A percentile compares a stretch with the other conserved stretches of the same genome.
Evolutionary conservation across 2,113 vertebrate genomes (phyloP).

Genomic region (Oenanthe oenanthe): DNA sequence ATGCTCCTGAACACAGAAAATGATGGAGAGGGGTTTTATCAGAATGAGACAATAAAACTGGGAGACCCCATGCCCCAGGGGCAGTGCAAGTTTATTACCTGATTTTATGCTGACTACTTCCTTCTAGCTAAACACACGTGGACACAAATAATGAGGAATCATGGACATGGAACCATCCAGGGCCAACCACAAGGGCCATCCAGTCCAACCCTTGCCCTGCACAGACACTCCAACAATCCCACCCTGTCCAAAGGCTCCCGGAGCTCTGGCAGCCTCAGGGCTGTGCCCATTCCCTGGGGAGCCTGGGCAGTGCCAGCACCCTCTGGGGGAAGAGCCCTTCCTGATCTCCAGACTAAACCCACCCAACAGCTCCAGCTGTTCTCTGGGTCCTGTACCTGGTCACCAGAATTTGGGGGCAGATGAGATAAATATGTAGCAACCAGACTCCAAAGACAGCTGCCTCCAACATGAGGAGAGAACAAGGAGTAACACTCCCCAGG

Average conservation of each 20-base stretch:
- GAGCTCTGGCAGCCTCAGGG: not conserved
- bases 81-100: not conserved
- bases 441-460: not conserved
- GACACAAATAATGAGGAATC: not conserved
- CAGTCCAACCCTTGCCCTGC: accelerated
- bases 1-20: not conserved
- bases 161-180: not conserved
- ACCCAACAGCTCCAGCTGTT: accelerated
- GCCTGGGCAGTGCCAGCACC: not conserved
- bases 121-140: accelerated
- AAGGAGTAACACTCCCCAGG: accelerated
- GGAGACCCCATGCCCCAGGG: not conserved
- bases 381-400: not conserved
- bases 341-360: accelerated
- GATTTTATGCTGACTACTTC: accelerated
- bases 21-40: accelerated
- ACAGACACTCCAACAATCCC: not conserved
- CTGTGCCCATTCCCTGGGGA: accelerated
- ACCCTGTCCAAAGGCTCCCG: not conserved
- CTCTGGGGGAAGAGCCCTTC: not conserved
- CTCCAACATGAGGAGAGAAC: not conserved
- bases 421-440: accelerated
- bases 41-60: accelerated
- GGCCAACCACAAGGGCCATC: not conserved
- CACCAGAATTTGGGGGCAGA: not conserved